Evolutionary conservation across 2,113 vertebrate genomes (phyloP).

Genomic region (Geothlypis trichas): DNA sequence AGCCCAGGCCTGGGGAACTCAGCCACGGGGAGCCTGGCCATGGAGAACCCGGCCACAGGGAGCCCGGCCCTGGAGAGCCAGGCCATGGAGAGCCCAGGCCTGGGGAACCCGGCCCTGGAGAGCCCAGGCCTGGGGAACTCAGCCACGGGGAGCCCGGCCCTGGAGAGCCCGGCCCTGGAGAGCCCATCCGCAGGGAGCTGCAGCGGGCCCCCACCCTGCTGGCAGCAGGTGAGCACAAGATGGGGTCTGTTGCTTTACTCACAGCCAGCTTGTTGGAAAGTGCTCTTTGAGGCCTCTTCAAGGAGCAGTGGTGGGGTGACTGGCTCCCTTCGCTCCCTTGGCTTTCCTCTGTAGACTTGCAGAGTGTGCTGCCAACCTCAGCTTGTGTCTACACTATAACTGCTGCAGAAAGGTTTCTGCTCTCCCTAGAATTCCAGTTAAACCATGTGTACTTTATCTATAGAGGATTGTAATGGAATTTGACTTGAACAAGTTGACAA

Average conservation of each 20-base stretch:
- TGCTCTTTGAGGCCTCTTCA: neutral
- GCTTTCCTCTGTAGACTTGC: neutral
- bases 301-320: neutral
- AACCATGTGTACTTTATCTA: neutral
- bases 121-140: slow-evolving; percentile 34
- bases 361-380: neutral
- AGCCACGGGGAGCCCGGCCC: neutral
- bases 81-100: neutral
- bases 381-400: accelerated
- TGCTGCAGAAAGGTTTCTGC: neutral
- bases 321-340: neutral
- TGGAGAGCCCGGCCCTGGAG: neutral
- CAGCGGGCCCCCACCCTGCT: neutral
- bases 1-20: slow-evolving; percentile 22
- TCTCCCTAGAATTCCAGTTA: neutral
- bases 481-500: neutral
- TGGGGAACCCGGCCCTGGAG: neutral
- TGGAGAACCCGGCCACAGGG: neutral
- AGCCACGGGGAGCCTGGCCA: neutral
- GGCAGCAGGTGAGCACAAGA: slow-evolving; percentile 21
- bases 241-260: neutral
- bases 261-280: neutral
- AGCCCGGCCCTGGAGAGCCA: slow-evolving; percentile 28
- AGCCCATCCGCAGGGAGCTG: neutral
- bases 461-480: neutral